These are phyloP conservation scores for Lasiurus borealis DNA, from an alignment of 2,113 vertebrate species.

Conservation along the genomic window DNA sequence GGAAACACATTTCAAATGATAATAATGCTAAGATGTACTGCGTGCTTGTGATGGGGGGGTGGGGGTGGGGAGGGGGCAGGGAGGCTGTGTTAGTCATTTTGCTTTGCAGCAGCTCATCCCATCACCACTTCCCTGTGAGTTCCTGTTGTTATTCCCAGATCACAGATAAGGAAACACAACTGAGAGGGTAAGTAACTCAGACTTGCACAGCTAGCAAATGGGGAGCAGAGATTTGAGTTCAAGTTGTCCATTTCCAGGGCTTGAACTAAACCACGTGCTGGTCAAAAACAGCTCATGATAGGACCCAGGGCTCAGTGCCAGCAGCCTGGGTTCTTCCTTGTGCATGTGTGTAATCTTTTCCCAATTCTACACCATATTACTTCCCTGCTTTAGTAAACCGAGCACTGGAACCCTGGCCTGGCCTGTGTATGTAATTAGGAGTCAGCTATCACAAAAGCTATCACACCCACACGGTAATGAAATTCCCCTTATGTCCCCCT, in stretches of 20 bases:
- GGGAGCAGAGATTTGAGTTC: background rate
- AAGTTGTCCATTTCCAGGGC: background rate
- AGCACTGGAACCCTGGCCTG: background rate
- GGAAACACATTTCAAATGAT: background rate
- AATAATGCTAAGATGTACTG: background rate
- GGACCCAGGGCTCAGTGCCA: background rate
- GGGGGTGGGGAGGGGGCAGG: no score
- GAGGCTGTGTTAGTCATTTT: background rate
- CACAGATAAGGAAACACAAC: background rate
- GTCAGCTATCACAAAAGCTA: background rate
- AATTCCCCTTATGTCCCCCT: background rate
- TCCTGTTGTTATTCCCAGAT: no score
- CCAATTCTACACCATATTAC: background rate
- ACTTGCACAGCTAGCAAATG: background rate
- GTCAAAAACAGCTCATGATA: background rate
- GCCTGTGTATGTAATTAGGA: constrained; percentile 8
- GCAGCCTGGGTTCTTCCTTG: rapidly evolving
- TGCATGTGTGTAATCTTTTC: background rate
- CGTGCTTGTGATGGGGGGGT: no score
- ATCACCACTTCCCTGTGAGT: rapidly evolving
- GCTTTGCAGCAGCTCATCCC: background rate
- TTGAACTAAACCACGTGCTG: background rate
- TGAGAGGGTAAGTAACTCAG: background rate
- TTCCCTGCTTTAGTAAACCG: background rate
- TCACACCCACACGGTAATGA: background rate